phyloP scores from a whole-genome alignment of 1,140 invertebrate species.

The Polyergus mexicanus region DNA sequence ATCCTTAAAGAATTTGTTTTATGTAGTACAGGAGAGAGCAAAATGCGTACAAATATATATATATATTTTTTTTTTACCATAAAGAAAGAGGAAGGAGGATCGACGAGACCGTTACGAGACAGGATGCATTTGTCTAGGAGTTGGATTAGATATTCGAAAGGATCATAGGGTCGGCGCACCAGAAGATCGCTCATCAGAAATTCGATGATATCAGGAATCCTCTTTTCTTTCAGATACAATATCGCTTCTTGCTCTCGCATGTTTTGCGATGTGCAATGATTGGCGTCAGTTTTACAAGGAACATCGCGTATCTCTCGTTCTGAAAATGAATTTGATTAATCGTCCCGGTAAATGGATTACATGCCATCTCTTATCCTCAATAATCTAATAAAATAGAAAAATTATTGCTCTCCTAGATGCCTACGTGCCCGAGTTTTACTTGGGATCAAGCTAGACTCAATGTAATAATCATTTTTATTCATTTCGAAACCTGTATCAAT shows the following conservation, averaged over 20 bases:
- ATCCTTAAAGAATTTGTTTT: not conserved
- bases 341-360: too few relatives aligned
- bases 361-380: too few relatives aligned
- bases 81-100: constrained; percentile 1
- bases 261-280: not conserved
- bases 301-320: not conserved
- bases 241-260: not conserved
- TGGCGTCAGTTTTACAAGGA: not conserved
- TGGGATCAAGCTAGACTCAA: too few relatives aligned
- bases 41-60: not conserved
- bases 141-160: not conserved
- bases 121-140: constrained; percentile 14
- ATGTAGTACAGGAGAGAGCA: not conserved
- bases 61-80: not conserved
- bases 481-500: too few relatives aligned
- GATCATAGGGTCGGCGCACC: not conserved
- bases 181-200: constrained; percentile 12
- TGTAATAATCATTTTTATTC: too few relatives aligned
- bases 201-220: not conserved
- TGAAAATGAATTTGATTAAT: not conserved
- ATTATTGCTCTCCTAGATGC: too few relatives aligned
- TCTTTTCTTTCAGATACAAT: not conserved
- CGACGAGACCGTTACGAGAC: not conserved
- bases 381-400: too few relatives aligned
- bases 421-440: too few relatives aligned